Evolutionary conservation across 2,888 invertebrate species (phyloP).

Genomic region (Mechanitis messenoides): DNA sequence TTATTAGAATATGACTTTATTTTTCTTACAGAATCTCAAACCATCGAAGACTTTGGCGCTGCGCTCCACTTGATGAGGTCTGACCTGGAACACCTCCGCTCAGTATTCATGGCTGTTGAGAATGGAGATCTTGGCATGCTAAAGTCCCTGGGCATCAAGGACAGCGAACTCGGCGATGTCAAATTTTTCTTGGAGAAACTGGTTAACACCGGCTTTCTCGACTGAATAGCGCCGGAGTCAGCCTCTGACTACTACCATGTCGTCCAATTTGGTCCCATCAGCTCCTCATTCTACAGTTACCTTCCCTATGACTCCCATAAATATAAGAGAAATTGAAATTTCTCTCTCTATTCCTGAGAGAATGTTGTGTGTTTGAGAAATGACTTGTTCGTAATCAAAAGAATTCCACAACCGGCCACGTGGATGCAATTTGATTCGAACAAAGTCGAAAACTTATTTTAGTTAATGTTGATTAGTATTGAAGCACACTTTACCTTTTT

Average conservation of each 20-base stretch:
- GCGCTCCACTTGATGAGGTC: constrained; percentile 89
- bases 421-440: constrained; percentile 45
- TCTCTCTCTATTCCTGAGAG: constrained; percentile 42
- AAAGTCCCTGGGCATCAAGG: constrained; percentile 95
- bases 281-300: constrained; percentile 84
- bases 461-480: constrained; percentile 13
- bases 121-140: constrained; percentile 96
- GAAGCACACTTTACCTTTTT: constrained; percentile 8
- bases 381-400: constrained; percentile 37
- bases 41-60: constrained; percentile 95
- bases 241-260: constrained; percentile 83
- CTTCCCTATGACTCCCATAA: constrained; percentile 76
- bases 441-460: constrained; percentile 34
- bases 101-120: constrained; percentile 96
- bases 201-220: constrained; percentile 96
- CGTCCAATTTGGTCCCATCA: constrained; percentile 81
- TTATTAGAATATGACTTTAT: too few species aligned
- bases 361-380: constrained; percentile 39
- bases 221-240: constrained; percentile 87
- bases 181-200: constrained; percentile 97
- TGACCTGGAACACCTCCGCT: constrained; percentile 93
- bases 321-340: constrained; percentile 59
- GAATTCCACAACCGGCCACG: constrained; percentile 68
- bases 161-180: constrained; percentile 95
- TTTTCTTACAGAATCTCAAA: constrained; percentile 87